Base-by-base conservation (phyloP, 2,113 vertebrate genomes). In the Physeter macrocephalus region DNA sequence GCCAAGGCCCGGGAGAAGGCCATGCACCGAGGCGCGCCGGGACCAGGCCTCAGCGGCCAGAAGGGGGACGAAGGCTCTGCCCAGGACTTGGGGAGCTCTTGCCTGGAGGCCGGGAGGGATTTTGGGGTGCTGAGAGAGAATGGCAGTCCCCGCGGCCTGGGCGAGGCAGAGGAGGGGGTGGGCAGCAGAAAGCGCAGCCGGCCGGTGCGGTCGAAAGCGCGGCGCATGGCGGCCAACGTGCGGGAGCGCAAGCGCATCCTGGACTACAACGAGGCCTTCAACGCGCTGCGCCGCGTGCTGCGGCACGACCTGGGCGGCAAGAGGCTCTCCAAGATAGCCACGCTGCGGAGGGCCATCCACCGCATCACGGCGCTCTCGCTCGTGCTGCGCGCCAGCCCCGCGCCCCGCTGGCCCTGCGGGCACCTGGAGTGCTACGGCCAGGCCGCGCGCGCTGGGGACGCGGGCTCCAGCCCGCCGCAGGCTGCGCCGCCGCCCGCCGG, bases 181-280 rank as follows among this genome's bases (percentile, higher is more conserved):
- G 98, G 98, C 77, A 67, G 98, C 78, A 74, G 99, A 97, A 99
- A 99, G 94, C 99, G 99, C 86, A 98, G 98, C 36, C 97, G 99
- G 25, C 99, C 99, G 0, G 98, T 97, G n/a, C 99, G 99, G 71
- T 99, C 99, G 57, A 99, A 99, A 97, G 99, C 99, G 7, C 98
- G 99, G 92, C 98, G 99, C 74, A 99, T 99, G 97, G 99, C 99
- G 0, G 99, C 99, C 97, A 99, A 99, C 0, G 99, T 99, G 95
- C 98, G 99, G 0, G 99, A 99, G 98, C 98, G 99, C 62, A 99
- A 99, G 97, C 99, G 99, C 94, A 99, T 99, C 97, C 98, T 99
- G 98, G 99, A 99, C 97, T 99, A 99, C 98, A 99, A 99, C 97
- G 99, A 99, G 97, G 99, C 99, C 4, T 99, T 99, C 97, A 99